Conservation (phyloP, 2,797 vertebrate species). For the Crax fasciolata region DNA sequence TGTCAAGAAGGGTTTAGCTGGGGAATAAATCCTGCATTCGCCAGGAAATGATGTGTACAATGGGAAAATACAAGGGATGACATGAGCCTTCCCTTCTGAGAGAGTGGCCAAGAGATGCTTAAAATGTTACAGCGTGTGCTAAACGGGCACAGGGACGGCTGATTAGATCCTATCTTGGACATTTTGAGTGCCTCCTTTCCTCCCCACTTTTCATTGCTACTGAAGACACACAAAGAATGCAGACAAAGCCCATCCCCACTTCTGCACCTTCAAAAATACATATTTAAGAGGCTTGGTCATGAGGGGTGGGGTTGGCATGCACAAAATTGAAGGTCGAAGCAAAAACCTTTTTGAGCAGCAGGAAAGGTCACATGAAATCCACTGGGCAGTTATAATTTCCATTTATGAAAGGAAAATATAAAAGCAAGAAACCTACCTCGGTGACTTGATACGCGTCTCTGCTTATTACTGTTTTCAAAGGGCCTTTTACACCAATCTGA, state of each 20-base stretch:
- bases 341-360: slow-evolving; percentile 82
- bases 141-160: slow-evolving; percentile 83
- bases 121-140: slow-evolving; percentile 83
- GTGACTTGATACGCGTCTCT: slow-evolving; percentile 79
- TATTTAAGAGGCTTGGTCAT: slow-evolving; percentile 35
- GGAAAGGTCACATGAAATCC: slow-evolving; percentile 87
- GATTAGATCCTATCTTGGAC: slow-evolving; percentile 87
- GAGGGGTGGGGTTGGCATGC: slow-evolving; percentile 79
- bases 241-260: slow-evolving; percentile 80
- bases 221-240: slow-evolving; percentile 81
- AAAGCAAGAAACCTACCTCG: slow-evolving; percentile 75
- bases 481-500: slow-evolving; percentile 83
- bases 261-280: slow-evolving; percentile 29
- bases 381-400: slow-evolving; percentile 80
- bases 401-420: slow-evolving; percentile 81
- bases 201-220: slow-evolving; percentile 72
- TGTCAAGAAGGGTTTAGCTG: slow-evolving; percentile 89
- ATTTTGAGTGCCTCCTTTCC: slow-evolving; percentile 85
- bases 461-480: slow-evolving; percentile 83
- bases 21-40: slow-evolving; percentile 88
- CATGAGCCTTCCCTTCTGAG: slow-evolving; percentile 85
- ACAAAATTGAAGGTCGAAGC: slow-evolving; percentile 86
- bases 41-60: slow-evolving; percentile 90
- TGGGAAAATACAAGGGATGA: slow-evolving; percentile 84
- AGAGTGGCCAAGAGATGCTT: slow-evolving; percentile 81